These are phyloP conservation scores for Incurvaria masculella DNA, from an alignment of 2,888 invertebrate species.

Conservation along the genomic window DNA sequence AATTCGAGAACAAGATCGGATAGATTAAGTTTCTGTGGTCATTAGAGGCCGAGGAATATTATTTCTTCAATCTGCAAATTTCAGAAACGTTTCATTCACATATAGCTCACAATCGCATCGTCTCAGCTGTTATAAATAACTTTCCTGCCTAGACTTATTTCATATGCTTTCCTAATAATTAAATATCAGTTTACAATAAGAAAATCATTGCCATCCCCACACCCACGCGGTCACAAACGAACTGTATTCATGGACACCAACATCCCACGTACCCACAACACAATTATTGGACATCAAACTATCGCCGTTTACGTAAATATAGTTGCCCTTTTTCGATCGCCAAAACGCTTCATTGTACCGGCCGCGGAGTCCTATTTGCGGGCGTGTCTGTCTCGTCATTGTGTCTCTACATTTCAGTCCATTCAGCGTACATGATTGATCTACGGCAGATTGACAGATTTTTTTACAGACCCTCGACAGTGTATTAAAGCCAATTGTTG, in stretches of 20 bases:
- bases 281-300: not conserved
- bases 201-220: too few relatives aligned
- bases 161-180: too few relatives aligned
- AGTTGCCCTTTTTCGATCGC: slow-evolving; percentile 49
- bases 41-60: too few relatives aligned
- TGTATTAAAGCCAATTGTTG: slow-evolving; percentile 58
- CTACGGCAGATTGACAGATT: slow-evolving; percentile 55
- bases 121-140: too few relatives aligned
- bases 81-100: too few relatives aligned
- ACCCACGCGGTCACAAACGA: not conserved
- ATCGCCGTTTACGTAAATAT: slow-evolving; percentile 51
- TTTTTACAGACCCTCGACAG: slow-evolving; percentile 40
- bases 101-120: too few relatives aligned
- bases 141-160: too few relatives aligned
- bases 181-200: too few relatives aligned
- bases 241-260: not conserved
- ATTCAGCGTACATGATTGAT: slow-evolving; percentile 53
- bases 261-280: too few relatives aligned
- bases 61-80: too few relatives aligned
- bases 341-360: slow-evolving; percentile 39
- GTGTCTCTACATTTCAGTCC: slow-evolving; percentile 37
- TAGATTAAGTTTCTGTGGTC: too few relatives aligned
- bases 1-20: too few relatives aligned
- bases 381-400: slow-evolving; percentile 11
- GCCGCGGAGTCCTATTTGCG: not conserved